Evolutionary conservation across 2,888 invertebrate genomes (phyloP).

Genomic region (Stenolophus ochropezus): DNA sequence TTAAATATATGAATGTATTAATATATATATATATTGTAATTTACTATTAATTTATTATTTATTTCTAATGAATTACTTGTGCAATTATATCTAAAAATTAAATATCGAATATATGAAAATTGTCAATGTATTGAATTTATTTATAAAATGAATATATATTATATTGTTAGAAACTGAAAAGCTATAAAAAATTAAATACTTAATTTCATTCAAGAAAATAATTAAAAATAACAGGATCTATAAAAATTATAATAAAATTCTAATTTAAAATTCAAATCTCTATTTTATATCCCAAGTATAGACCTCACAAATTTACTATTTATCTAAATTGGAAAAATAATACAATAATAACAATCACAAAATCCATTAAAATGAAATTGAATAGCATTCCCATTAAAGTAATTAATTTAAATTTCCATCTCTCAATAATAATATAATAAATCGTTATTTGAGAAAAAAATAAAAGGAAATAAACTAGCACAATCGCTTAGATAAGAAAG

Average conservation of each 20-base stretch:
- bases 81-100: too few relatives aligned
- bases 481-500: not conserved
- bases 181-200: not conserved
- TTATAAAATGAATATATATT: too few relatives aligned
- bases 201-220: not conserved
- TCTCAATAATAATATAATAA: not conserved
- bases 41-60: too few relatives aligned
- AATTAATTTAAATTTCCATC: not conserved
- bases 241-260: not conserved
- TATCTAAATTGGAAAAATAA: constrained; percentile 6
- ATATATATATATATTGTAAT: too few relatives aligned
- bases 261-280: not conserved
- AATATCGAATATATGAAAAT: too few relatives aligned
- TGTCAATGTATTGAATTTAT: too few relatives aligned
- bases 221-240: not conserved
- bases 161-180: not conserved
- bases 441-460: not conserved
- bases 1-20: too few relatives aligned
- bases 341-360: not conserved
- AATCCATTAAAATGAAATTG: not conserved
- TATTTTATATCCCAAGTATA: not conserved
- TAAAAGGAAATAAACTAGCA: not conserved
- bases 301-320: not conserved
- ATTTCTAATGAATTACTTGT: too few relatives aligned
- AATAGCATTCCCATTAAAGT: not conserved